Conservation (phyloP, 2,797 vertebrate genomes). For the Lagodon rhomboides region DNA sequence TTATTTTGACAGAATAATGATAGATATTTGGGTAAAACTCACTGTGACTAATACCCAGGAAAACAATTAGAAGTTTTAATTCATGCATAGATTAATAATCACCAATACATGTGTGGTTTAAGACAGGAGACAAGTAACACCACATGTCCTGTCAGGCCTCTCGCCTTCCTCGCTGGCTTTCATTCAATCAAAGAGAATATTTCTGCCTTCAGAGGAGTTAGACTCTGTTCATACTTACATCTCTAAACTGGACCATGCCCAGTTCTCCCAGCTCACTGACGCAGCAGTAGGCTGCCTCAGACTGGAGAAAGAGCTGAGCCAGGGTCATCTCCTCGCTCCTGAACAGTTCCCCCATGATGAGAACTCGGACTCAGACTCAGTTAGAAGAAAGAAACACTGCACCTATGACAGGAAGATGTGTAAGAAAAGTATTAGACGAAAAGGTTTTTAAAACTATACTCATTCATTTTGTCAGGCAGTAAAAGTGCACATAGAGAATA, state of each 20-base stretch:
- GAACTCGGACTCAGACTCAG: slow-evolving; percentile 3
- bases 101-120: neutral
- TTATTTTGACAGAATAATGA: neutral
- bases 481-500: neutral
- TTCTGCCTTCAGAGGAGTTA: neutral
- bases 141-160: neutral
- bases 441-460: neutral
- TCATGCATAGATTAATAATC: neutral
- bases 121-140: neutral
- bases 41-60: neutral
- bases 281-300: slow-evolving; percentile 96
- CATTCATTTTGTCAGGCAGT: neutral
- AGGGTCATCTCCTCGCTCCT: slow-evolving; percentile 97
- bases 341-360: slow-evolving; percentile 95
- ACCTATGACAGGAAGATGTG: neutral
- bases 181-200: neutral
- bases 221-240: slow-evolving; percentile 86
- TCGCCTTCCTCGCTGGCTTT: neutral
- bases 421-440: neutral
- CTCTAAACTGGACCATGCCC: slow-evolving; percentile 98
- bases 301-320: slow-evolving; percentile 96
- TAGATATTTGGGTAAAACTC: neutral
- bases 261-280: slow-evolving; percentile 98
- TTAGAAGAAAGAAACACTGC: slow-evolving; percentile 17
- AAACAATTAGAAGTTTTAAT: neutral